Conservation (phyloP, 2,113 vertebrate species). For the Cyanoliseus patagonus region DNA sequence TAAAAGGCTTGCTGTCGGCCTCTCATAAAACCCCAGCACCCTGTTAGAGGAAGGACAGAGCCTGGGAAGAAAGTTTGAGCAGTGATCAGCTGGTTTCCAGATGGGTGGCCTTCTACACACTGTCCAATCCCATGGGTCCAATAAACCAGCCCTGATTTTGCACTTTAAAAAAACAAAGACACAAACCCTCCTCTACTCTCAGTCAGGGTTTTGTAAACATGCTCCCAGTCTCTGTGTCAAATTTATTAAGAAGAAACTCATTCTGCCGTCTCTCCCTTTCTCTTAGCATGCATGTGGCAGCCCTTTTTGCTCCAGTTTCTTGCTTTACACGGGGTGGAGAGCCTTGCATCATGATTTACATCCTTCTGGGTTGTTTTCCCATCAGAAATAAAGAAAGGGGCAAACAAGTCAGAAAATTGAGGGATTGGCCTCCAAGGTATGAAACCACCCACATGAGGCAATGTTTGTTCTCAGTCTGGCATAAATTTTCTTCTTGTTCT, state of each 20-base stretch:
- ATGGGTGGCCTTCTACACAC: constrained; percentile 74
- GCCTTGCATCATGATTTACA: constrained; percentile 57
- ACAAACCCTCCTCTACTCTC: constrained; percentile 45
- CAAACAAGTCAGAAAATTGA: constrained; percentile 44
- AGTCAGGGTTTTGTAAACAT: constrained; percentile 65
- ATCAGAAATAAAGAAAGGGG: constrained; percentile 54
- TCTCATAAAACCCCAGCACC: constrained; percentile 78
- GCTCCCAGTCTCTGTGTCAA: constrained; percentile 36
- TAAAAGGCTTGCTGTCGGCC: constrained; percentile 82
- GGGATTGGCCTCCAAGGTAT: constrained; percentile 52
- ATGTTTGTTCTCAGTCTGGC: constrained; percentile 58
- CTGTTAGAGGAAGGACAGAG: constrained; percentile 58
- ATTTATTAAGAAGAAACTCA: constrained; percentile 62
- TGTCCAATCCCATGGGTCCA: constrained; percentile 40
- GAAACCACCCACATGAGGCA: constrained; percentile 60
- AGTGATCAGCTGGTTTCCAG: constrained; percentile 82
- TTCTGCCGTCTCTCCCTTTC: not conserved
- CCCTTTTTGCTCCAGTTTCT: constrained; percentile 15
- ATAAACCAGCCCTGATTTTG: constrained; percentile 64
- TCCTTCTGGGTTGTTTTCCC: constrained; percentile 43
- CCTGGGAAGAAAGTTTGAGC: constrained; percentile 56
- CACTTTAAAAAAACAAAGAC: constrained; percentile 50
- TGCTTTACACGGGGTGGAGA: not conserved
- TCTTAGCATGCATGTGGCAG: not conserved
- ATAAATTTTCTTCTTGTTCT: constrained; percentile 42